Base-by-base conservation (phyloP, 2,113 vertebrate species). In the Anoplopoma fimbria region DNA sequence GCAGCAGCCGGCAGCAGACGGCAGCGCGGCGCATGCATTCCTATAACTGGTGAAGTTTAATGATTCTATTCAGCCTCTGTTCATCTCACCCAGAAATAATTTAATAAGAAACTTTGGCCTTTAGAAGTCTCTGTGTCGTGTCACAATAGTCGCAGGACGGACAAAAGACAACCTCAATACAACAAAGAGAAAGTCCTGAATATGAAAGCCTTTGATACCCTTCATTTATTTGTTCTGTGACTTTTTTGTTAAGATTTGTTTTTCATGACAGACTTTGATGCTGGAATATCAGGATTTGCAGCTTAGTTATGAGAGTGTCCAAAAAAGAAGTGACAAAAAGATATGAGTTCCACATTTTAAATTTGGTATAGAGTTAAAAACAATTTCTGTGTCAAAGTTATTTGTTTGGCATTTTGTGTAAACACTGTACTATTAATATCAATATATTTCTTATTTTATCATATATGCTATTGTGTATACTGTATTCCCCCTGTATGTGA, bases 41-140 rank as follows among this genome's bases (percentile, higher is more conserved):
- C 91, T 94, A 94, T 90, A 95, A 94, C 93, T 93, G 94, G 91
- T 93, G 89, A 97, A 96, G 95, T 96, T 96, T 96, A 97, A 97
- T 96, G 94, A 96, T 96, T 96, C 91, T 68, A 93, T 95, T 97
- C 94, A 96, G 94, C 81, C 83, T 89, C 87, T 90, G 94, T 94
- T 95, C 95, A 89, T 94, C 94, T 93, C 93, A 91, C 93, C 95
- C 96, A 95, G 96, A 96, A 96, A 96, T 96, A 96, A 97, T 97
- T 96, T 96, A 96, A 97, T 96, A 96, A 96, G 94, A 96, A 96
- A 93, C 89, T 88, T 91, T 94, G 93, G 84, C 92, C n/a, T 85
- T 95, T 88, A 94, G 95, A 88, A 87, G 91, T 88, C 94, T 93
- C 90, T 87, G 90, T 93, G 95, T 90, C 93, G 91, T 87, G 92